Evolutionary conservation across 2,113 vertebrate genomes (phyloP).

Genomic region (Neopipo cinnamomea): DNA sequence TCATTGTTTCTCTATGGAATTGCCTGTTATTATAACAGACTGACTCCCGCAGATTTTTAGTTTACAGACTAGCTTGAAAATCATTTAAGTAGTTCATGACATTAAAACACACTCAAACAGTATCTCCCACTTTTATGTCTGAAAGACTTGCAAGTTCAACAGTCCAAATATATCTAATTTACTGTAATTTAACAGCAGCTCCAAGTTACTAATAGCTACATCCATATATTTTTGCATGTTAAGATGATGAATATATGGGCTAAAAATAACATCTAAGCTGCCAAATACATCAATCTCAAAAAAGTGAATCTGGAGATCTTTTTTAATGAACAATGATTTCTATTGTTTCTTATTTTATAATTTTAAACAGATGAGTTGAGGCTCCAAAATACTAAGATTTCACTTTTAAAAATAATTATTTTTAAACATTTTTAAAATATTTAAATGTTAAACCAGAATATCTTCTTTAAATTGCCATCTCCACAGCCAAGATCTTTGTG

Average conservation of each 20-base stretch:
- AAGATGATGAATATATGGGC: neutral
- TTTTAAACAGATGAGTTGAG: neutral
- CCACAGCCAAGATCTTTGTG: neutral
- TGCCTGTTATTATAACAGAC: neutral
- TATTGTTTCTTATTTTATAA: neutral
- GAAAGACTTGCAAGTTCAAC: neutral
- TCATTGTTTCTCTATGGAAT: neutral
- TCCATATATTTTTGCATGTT: neutral
- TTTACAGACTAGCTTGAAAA: neutral
- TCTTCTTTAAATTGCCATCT: neutral
- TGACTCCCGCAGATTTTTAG: neutral
- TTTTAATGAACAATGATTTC: neutral
- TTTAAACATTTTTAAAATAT: fast-evolving
- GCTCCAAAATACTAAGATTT: neutral
- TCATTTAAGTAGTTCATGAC: neutral
- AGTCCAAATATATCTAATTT: neutral
- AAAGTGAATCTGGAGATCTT: neutral
- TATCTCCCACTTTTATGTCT: neutral
- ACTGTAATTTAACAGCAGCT: neutral
- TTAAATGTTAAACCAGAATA: neutral
- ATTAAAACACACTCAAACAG: neutral
- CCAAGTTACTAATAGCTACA: neutral
- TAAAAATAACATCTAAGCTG: neutral
- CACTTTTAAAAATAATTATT: neutral
- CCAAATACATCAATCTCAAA: neutral